Conservation (phyloP, 2,888 invertebrate species). For the Ormyrus rosae region DNA sequence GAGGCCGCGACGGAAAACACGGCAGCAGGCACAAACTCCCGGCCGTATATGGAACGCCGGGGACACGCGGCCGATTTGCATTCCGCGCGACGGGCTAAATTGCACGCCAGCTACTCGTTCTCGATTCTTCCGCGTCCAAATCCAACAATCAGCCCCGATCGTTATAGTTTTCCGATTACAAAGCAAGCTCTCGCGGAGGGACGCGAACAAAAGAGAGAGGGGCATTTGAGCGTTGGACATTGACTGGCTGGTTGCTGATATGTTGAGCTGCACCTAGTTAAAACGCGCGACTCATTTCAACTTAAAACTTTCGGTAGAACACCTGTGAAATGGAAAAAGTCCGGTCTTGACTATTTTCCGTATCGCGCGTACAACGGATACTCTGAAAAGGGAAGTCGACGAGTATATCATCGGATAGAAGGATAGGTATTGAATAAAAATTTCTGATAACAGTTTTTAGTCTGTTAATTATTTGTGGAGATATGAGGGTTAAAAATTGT, state of each 20-base stretch:
- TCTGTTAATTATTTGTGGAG: too few relatives aligned
- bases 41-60: too few relatives aligned
- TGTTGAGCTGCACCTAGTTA: neutral
- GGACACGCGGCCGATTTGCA: slow-evolving; percentile 20
- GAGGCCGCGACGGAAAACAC: too few relatives aligned
- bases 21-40: too few relatives aligned
- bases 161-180: slow-evolving; percentile 33
- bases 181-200: neutral
- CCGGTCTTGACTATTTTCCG: slow-evolving; percentile 16
- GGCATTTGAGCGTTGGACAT: slow-evolving; percentile 28
- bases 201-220: neutral
- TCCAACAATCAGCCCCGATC: slow-evolving; percentile 16
- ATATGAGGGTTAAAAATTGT: too few relatives aligned
- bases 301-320: slow-evolving; percentile 29
- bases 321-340: neutral
- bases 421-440: neutral
- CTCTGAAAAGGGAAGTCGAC: neutral
- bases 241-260: neutral
- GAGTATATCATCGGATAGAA: too few relatives aligned
- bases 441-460: too few relatives aligned
- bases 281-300: slow-evolving; percentile 1
- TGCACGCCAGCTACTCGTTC: neutral
- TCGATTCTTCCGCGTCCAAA: neutral
- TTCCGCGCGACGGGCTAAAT: slow-evolving; percentile 10
- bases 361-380: neutral